phyloP scores from a whole-genome alignment of 2,888 invertebrate species.

The Cremastinae sp. region DNA sequence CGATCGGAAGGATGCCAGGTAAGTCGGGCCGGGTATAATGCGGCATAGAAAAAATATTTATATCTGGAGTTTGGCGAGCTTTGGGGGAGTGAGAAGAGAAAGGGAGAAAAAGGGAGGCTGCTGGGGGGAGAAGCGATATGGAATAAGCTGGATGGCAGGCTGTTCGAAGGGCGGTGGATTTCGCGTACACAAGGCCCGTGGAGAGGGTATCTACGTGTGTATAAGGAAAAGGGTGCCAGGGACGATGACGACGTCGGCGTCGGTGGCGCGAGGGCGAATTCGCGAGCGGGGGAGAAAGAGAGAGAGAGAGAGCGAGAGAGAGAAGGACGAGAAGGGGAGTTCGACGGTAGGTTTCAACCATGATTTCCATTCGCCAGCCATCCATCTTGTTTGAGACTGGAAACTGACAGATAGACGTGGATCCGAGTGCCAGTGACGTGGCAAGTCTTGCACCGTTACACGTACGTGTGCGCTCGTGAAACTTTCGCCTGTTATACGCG shows the following conservation, averaged over 20 bases:
- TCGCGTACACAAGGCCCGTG: slow-evolving; percentile 54
- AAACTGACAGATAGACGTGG: slow-evolving; percentile 81
- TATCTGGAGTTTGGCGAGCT: slow-evolving; percentile 37
- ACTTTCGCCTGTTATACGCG: slow-evolving; percentile 60
- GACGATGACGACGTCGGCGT: slow-evolving; percentile 49
- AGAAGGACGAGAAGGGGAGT: slow-evolving; percentile 55
- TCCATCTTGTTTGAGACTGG: slow-evolving; percentile 85
- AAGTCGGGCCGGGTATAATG: slow-evolving; percentile 49
- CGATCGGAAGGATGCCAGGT: slow-evolving; percentile 47
- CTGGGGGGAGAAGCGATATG: slow-evolving; percentile 55
- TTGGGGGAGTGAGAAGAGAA: slow-evolving; percentile 58
- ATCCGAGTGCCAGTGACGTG: slow-evolving; percentile 80
- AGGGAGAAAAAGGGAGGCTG: slow-evolving; percentile 54
- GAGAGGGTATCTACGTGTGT: slow-evolving; percentile 46
- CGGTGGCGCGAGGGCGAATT: slow-evolving; percentile 44
- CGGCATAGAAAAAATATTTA: slow-evolving; percentile 59
- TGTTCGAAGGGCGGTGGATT: slow-evolving; percentile 64
- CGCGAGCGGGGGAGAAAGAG: slow-evolving; percentile 57
- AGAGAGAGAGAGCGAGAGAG: slow-evolving; percentile 40
- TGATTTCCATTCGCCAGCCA: slow-evolving; percentile 85
- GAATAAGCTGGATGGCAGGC: slow-evolving; percentile 65
- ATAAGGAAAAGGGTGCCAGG: slow-evolving; percentile 61
- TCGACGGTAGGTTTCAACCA: slow-evolving; percentile 79
- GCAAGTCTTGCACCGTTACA: slow-evolving; percentile 78
- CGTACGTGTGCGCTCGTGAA: slow-evolving; percentile 61